phyloP scores from a whole-genome alignment of 2,113 vertebrate species.

The Isurus oxyrinchus region DNA sequence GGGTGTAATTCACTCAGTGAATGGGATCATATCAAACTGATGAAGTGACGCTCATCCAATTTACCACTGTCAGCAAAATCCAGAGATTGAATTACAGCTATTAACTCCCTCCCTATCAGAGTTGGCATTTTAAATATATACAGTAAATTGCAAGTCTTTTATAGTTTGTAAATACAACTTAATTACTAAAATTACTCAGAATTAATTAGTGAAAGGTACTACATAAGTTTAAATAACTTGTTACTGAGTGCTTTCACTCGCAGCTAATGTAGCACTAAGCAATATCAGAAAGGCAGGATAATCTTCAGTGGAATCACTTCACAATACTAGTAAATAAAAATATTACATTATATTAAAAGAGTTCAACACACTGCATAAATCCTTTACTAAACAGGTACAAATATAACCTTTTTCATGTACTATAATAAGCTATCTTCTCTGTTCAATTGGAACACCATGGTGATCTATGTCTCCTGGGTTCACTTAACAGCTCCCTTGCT shows the following conservation, averaged over 20 bases:
- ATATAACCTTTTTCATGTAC: too few relatives aligned
- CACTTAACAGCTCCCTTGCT: not conserved
- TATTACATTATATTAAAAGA: not conserved
- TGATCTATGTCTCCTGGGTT: not conserved
- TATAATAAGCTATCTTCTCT: not conserved
- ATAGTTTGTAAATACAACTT: not conserved
- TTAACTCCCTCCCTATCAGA: not conserved
- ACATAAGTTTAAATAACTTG: not conserved
- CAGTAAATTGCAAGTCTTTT: not conserved
- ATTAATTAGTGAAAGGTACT: not conserved
- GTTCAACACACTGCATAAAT: not conserved
- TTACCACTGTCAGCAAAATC: slow-evolving; percentile 12
- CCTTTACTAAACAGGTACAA: not conserved
- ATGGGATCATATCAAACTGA: slow-evolving; percentile 20
- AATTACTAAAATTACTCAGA: not conserved
- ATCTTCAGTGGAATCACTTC: not conserved
- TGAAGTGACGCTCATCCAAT: not conserved
- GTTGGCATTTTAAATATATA: not conserved
- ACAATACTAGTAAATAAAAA: not conserved
- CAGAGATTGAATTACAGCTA: not conserved
- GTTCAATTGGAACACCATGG: not conserved
- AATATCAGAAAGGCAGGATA: not conserved
- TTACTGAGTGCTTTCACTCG: not conserved
- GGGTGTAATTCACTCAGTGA: slow-evolving; percentile 27
- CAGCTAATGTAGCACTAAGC: not conserved